Evolutionary conservation across 2,113 vertebrate species (phyloP).

Genomic region (Hippoglossus stenolepis): DNA sequence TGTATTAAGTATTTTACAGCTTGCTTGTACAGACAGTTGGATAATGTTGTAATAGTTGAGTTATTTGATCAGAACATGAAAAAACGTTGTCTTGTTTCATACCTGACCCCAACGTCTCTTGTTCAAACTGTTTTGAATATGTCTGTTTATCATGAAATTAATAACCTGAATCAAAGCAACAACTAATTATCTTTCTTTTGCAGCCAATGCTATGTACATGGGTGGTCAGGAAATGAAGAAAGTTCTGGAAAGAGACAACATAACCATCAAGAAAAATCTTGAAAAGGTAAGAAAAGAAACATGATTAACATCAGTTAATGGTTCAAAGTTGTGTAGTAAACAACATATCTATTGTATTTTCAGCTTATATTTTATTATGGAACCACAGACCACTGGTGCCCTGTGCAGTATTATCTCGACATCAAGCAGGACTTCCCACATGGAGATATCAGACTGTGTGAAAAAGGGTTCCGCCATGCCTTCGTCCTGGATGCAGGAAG

Average conservation of each 20-base stretch:
- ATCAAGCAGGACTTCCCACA: slow-evolving; percentile 91
- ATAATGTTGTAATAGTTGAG: no score
- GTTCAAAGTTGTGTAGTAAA: neutral
- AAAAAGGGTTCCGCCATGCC: slow-evolving; percentile 88
- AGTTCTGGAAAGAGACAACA: slow-evolving; percentile 88
- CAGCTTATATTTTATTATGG: slow-evolving; percentile 97
- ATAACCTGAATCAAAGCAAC: neutral
- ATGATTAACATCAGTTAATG: neutral
- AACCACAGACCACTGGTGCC: slow-evolving; percentile 90
- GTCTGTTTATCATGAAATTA: neutral
- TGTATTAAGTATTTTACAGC: no score
- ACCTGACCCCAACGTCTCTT: neutral
- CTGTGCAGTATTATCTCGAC: slow-evolving; percentile 89
- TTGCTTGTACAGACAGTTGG: no score
- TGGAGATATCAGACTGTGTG: slow-evolving; percentile 90
- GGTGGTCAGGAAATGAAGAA: slow-evolving; percentile 93
- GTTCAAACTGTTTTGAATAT: neutral
- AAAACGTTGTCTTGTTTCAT: no score
- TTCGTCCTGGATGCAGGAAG: slow-evolving; percentile 87
- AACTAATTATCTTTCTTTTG: slow-evolving; percentile 21
- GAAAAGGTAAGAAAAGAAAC: slow-evolving; percentile 86
- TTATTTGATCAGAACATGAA: no score
- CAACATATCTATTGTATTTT: slow-evolving; percentile 58
- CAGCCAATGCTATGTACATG: slow-evolving; percentile 93
- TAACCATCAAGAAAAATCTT: slow-evolving; percentile 88